Evolutionary conservation across 2,888 invertebrate genomes (phyloP).

Genomic region (Andrena trimmerana): DNA sequence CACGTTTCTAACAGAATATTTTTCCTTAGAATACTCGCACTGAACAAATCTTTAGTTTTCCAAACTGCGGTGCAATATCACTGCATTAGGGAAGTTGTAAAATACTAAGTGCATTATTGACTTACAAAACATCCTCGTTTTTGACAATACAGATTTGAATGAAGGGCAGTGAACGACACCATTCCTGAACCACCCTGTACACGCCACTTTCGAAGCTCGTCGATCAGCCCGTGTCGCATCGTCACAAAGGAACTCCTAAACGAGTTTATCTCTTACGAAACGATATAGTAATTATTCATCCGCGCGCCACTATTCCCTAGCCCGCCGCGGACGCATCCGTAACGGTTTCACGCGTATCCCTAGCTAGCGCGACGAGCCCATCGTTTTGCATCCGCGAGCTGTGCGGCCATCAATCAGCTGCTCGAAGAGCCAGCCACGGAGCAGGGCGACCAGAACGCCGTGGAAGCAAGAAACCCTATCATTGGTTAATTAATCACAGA

Average conservation of each 20-base stretch:
- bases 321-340: slow-evolving; percentile 3
- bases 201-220: background rate
- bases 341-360: slow-evolving; percentile 31
- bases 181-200: background rate
- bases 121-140: no score
- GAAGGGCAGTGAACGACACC: no score
- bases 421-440: slow-evolving; percentile 24
- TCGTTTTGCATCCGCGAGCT: slow-evolving; percentile 1
- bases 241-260: slow-evolving; percentile 40
- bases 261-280: slow-evolving; percentile 46
- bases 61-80: no score
- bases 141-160: no score
- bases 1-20: no score
- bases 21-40: no score
- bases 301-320: background rate
- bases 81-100: no score
- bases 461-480: slow-evolving; percentile 67
- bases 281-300: slow-evolving; percentile 25
- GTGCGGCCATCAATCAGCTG: slow-evolving; percentile 46
- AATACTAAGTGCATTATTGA: no score
- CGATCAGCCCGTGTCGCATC: slow-evolving; percentile 7
- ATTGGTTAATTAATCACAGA: slow-evolving; percentile 78
- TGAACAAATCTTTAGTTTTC: no score
- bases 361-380: background rate
- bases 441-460: slow-evolving; percentile 15